Evolutionary conservation across 2,113 vertebrate species (phyloP).

Genomic region (Theropithecus gelada): DNA sequence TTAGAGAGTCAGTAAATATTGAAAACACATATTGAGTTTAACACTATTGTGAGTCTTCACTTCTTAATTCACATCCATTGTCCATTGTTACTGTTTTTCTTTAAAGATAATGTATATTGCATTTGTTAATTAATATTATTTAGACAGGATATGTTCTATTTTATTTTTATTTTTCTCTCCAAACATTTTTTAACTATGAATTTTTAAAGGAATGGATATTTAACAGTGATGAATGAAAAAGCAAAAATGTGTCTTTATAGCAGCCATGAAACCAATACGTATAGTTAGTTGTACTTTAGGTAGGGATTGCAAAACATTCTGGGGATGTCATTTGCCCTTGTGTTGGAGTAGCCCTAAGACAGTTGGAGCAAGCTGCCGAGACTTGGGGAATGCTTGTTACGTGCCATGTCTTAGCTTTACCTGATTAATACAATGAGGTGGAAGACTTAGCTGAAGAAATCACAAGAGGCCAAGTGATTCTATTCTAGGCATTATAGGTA

Average conservation of each 20-base stretch:
- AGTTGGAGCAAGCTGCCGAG: not conserved
- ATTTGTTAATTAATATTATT: not conserved
- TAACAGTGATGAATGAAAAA: not conserved
- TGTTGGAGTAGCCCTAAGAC: not conserved
- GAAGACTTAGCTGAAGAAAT: not conserved
- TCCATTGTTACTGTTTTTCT: not conserved
- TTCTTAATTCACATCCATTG: not conserved
- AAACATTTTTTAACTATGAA: not conserved
- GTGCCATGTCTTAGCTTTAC: not conserved
- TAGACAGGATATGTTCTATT: not conserved
- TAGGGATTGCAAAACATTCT: not conserved
- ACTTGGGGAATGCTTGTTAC: not conserved
- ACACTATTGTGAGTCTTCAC: not conserved
- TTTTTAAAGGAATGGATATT: not conserved
- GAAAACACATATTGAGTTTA: not conserved
- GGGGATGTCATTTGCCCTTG: not conserved
- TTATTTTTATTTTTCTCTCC: not conserved
- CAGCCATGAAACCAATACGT: too few species aligned
- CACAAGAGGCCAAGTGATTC: not conserved
- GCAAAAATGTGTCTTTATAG: not conserved
- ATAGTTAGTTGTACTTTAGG: not conserved
- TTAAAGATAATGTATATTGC: not conserved
- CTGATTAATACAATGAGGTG: too few species aligned
- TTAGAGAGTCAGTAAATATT: too few species aligned
- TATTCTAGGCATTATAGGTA: accelerated